Evolutionary conservation across 2,888 invertebrate genomes (phyloP).

Genomic region (Melinaea marsaeus): DNA sequence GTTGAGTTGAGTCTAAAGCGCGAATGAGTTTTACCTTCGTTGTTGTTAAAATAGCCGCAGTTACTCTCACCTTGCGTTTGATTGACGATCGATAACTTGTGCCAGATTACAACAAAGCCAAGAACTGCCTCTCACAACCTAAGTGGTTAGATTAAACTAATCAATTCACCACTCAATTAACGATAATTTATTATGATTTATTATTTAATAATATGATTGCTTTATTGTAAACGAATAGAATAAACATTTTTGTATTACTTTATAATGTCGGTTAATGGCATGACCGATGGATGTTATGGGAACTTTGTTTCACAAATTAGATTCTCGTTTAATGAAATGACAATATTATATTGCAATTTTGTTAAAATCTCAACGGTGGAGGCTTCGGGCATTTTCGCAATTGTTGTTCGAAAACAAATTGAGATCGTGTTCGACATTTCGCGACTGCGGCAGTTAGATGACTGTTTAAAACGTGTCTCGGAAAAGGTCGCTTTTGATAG

Average conservation of each 20-base stretch:
- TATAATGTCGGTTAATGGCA: too few species aligned
- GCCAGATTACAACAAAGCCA: slow-evolving; percentile 67
- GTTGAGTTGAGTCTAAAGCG: slow-evolving; percentile 71
- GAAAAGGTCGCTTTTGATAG: slow-evolving; percentile 77
- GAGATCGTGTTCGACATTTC: slow-evolving; percentile 76
- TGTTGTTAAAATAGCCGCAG: slow-evolving; percentile 75
- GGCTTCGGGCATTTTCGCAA: slow-evolving; percentile 55
- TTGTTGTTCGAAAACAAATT: slow-evolving; percentile 64
- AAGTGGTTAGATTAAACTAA: too few species aligned
- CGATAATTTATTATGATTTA: too few species aligned
- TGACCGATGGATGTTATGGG: too few species aligned
- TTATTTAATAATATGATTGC: too few species aligned
- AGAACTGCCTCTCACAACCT: slow-evolving; percentile 2
- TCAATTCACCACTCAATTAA: too few species aligned
- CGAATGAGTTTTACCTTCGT: slow-evolving; percentile 76
- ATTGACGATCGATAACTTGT: slow-evolving; percentile 77
- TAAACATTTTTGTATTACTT: too few species aligned
- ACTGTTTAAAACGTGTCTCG: slow-evolving; percentile 76
- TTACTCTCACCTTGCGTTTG: slow-evolving; percentile 77
- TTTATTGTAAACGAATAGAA: too few species aligned
- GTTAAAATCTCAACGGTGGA: slow-evolving; percentile 11
- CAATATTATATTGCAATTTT: too few species aligned
- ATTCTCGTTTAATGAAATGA: too few species aligned
- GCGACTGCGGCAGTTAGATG: slow-evolving; percentile 70
- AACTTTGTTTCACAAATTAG: too few species aligned